Percentiles rank a stretch among this genome's conserved stretches.
These are phyloP conservation scores for Drosophila sordidapex DNA, from an alignment of 2,888 invertebrate genomes.

Conservation along the genomic window DNA sequence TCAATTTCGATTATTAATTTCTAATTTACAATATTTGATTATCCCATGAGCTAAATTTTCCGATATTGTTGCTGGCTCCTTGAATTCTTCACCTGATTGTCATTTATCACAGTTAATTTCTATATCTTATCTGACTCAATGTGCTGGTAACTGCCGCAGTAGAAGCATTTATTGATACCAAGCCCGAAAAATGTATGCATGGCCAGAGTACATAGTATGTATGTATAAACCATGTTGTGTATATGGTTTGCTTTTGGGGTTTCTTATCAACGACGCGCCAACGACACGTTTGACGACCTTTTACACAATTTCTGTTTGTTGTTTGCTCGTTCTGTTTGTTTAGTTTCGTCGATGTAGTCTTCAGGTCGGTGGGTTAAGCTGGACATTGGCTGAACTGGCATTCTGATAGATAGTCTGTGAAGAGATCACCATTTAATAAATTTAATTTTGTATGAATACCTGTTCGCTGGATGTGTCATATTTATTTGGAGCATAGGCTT, in stretches of 20 bases:
- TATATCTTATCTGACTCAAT: slow-evolving; percentile 66
- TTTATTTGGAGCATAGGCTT: slow-evolving; percentile 25
- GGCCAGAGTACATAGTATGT: slow-evolving; percentile 16
- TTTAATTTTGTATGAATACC: slow-evolving; percentile 19
- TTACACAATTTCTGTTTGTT: slow-evolving; percentile 63
- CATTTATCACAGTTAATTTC: slow-evolving; percentile 67
- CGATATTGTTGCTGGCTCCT: slow-evolving; percentile 50
- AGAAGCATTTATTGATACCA: slow-evolving; percentile 70
- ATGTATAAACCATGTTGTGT: slow-evolving; percentile 6
- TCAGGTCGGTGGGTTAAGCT: slow-evolving; percentile 14
- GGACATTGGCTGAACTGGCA: slow-evolving; percentile 4
- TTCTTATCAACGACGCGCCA: slow-evolving; percentile 58
- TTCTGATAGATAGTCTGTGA: slow-evolving; percentile 6
- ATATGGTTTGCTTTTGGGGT: slow-evolving; percentile 45
- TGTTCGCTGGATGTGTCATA: slow-evolving; percentile 31
- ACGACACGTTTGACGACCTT: slow-evolving; percentile 64
- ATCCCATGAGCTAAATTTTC: slow-evolving; percentile 63
- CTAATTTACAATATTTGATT: slow-evolving; percentile 72
- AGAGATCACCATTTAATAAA: slow-evolving; percentile 4
- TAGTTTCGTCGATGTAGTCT: slow-evolving; percentile 27
- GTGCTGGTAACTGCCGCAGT: slow-evolving; percentile 68
- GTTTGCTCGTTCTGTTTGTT: slow-evolving; percentile 40
- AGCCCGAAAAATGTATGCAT: slow-evolving; percentile 18
- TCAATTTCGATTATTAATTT: slow-evolving; percentile 10
- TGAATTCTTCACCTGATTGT: slow-evolving; percentile 59